Base-by-base conservation (phyloP, 1,140 invertebrate genomes). In the Listronotus bonariensis region DNA sequence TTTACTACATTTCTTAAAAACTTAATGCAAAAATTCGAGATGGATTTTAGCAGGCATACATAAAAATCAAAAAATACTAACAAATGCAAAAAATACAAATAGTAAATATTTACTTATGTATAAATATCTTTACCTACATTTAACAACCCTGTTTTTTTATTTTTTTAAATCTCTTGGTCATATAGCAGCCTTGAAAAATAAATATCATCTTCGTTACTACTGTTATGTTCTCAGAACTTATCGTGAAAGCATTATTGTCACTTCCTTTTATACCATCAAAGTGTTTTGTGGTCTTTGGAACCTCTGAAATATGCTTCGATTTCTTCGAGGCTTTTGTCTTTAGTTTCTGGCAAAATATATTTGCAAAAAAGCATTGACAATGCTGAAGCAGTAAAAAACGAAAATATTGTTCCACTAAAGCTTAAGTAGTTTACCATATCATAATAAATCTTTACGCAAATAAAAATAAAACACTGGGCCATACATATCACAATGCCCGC, bases 291-390 rank as follows among this genome's bases (percentile, higher is more conserved):
- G 14, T 43, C 42, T 45, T 52, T 55, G 8, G 80, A 80, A 0
- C 79, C 77, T 51, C 82, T 83, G 53, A 89, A 88, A 62, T 80
- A 80, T 17, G 75, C 82, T 78, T 90, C 88, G 34, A 95, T 93
- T 74, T 95, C 89, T 17, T 88, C 84, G n/a, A 93, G 78, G 40
- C 84, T 87, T 69, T 88, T 89, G 7, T 88, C 89, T 75, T 90
- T 89, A 0, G 92, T 95, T 78, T 95, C 92, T 0, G 92, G 92
- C 0, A 95, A 79, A 70, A 89, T 84, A 10, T 87, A 80, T 2
- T 84, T 78, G 12, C 87, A 89, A 73, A 88, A 92, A 0, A 87
- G 69, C 0, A 87, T 82, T 0, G 90, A 86, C 0, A 88, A 48
- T 0, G 88, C 74, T 0, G 89, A 87, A 49, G 89, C 84, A 1